Evolutionary conservation across 2,888 invertebrate species (phyloP), one percentile per base, ranked within the genome.

Genomic region (Erannis defoliaria): DNA sequence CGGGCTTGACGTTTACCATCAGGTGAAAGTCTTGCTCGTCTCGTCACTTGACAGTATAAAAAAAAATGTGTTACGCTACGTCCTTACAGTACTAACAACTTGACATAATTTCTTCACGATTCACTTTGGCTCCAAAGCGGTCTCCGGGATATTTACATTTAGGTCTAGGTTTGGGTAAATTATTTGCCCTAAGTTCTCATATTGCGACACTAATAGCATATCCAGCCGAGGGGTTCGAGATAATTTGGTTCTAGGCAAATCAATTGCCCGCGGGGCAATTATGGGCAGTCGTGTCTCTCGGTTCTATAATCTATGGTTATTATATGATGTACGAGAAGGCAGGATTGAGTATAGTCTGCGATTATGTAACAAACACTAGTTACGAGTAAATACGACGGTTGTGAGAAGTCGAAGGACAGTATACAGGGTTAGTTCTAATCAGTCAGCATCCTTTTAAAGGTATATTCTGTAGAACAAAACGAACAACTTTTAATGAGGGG

Each of bases 251-350:
- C 29, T 29, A 29, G 12, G 45, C 29, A 45, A 45, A 45, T 26
- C 5, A 9, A 45, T 10, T n/a, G 45, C 45, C 16, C 14, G 16
- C 26, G 26, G 42, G 45, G 16, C 16, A 29, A 8, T 43, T 21
- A 23, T 5, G 45, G 45, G 9, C 14, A 45, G 45, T 9, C 45
- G 6, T 6, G 35, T 48, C 21, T 51, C 23, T 50, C 23, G 16
- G 14, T 19, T 12, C 2, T n/a, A 18, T 29, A 16, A 51, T 51
- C 26, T 51, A 51, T 51, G 50, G 12, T 12, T 18, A 2, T 5
- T 6, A 37, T 26, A 26, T 51, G 50, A 51, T 16, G 16, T 38
- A 26, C 2, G 50, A 38, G 23, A 31, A 19, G 19, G 23, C 49
- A 37, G 35, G 21, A 2, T n/a, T 14, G 21, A 21, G 4, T 42